phyloP scores from a whole-genome alignment of 2,797 vertebrate genomes.

The Galagoides demidoff region DNA sequence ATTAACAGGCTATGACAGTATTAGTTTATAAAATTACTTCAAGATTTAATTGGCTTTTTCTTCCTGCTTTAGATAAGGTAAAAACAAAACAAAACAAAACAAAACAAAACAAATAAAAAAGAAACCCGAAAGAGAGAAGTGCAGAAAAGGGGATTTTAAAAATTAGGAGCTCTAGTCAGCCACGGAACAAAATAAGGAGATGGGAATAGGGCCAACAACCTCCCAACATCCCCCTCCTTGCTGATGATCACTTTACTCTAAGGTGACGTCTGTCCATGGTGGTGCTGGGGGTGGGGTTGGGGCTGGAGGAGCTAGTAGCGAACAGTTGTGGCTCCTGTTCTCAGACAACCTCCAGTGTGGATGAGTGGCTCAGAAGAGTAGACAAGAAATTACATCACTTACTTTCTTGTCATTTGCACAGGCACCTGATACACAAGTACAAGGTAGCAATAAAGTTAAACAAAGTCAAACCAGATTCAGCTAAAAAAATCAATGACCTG shows the following conservation, averaged over 20 bases:
- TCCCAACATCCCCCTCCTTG: background rate
- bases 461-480: background rate
- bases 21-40: background rate
- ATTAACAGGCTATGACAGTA: background rate
- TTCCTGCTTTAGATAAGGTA: background rate
- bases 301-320: background rate
- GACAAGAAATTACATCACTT: background rate
- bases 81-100: background rate
- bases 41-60: background rate
- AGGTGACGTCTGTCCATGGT: rapidly evolving
- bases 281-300: background rate
- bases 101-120: background rate
- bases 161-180: background rate
- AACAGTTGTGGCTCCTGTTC: background rate
- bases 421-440: background rate
- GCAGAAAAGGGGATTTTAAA: background rate
- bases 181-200: background rate
- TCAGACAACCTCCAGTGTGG: background rate
- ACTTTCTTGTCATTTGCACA: background rate
- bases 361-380: background rate
- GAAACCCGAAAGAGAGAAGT: background rate
- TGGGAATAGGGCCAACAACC: background rate
- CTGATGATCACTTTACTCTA: rapidly evolving
- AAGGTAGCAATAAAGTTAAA: background rate
- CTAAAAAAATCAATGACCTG: slow-evolving; percentile 23